These are phyloP conservation scores for Polyergus mexicanus DNA, from an alignment of 1,140 invertebrate species.

Conservation along the genomic window DNA sequence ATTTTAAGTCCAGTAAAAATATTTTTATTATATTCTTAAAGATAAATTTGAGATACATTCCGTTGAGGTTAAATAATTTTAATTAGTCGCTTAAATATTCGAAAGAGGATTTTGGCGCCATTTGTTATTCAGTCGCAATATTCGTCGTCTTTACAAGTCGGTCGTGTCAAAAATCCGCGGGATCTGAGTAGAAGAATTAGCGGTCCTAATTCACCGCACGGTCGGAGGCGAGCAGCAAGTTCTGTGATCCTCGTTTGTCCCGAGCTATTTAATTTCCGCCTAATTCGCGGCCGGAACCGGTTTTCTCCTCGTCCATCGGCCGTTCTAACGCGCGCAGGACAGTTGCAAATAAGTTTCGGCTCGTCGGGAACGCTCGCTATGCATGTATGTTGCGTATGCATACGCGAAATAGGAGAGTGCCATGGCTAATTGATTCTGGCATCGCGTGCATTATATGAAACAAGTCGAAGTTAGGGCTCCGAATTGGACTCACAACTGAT, in stretches of 20 bases:
- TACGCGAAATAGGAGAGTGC: constrained; percentile 78
- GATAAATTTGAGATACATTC: background rate
- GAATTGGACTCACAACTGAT: constrained; percentile 74
- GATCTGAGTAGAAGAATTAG: constrained; percentile 68
- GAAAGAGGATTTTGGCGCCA: background rate
- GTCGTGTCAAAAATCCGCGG: constrained; percentile 48
- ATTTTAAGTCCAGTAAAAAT: background rate
- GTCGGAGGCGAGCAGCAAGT: constrained; percentile 40
- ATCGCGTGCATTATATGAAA: constrained; percentile 79
- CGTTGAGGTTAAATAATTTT: background rate
- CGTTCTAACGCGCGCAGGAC: constrained; percentile 53
- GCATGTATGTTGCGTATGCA: constrained; percentile 67
- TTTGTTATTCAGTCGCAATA: background rate
- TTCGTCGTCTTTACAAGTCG: background rate
- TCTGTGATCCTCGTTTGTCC: constrained; percentile 63
- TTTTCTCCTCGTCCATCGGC: constrained; percentile 62
- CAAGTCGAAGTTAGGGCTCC: constrained; percentile 69
- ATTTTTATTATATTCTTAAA: background rate
- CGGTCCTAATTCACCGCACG: constrained; percentile 38
- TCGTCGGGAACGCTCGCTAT: constrained; percentile 61
- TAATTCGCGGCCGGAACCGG: constrained; percentile 69
- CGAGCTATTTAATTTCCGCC: constrained; percentile 73
- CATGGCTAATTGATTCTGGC: constrained; percentile 80
- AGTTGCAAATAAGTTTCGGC: constrained; percentile 76
- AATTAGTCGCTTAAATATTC: constrained; percentile 16